Evolutionary conservation across 2,888 invertebrate genomes (phyloP), one percentile per base, ranked within the genome.

Genomic region (Cephus spinipes): DNA sequence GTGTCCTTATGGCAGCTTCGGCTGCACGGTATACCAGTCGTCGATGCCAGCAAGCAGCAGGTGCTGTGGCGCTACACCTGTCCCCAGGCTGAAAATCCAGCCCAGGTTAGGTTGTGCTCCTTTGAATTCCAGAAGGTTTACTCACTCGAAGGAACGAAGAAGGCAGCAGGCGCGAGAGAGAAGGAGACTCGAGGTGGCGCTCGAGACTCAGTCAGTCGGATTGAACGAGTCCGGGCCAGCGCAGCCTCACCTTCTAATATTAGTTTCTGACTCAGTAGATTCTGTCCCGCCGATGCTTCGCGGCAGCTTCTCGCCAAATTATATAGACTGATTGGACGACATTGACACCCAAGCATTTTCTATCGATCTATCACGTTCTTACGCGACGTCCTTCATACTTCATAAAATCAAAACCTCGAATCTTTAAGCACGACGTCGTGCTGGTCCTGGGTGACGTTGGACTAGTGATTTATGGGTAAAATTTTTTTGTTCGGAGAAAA

Each of bases 161-260:
- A 9, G 55, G 6, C 23, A 23, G 6, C 23, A 23, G 34, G 11
- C 11, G 32, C 9, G 30, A 31, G 68, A 23, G 35, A 34, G 34
- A 68, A 30, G 68, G 77, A 34, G 15, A 73, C 33, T 23, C 31
- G 31, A 40, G 71, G 74, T 73, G 74, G 68, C 12, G 73, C 69
- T 36, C 34, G 71, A 40, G 40, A 40, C 6, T 40, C 40, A 40
- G 40, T 40, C 40, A 40, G 40, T 40, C 40, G 4, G 40, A 40
- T 40, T 15, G 15, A 40, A 40, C 15, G 74, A 76, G 76, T 76
- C 83, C 82, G 78, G 83, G 83, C 83, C 84, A 79, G 79, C 82
- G 81, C 82, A 83, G 82, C 83, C 85, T 87, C 85, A 85, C 86
- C 87, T 87, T 87, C 87, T 88, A 88, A 88, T 88, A 88, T 88